Evolutionary conservation across 2,113 vertebrate genomes (phyloP), one percentile per base, ranked within the genome.

Genomic region (Gymnorhina tibicen): DNA sequence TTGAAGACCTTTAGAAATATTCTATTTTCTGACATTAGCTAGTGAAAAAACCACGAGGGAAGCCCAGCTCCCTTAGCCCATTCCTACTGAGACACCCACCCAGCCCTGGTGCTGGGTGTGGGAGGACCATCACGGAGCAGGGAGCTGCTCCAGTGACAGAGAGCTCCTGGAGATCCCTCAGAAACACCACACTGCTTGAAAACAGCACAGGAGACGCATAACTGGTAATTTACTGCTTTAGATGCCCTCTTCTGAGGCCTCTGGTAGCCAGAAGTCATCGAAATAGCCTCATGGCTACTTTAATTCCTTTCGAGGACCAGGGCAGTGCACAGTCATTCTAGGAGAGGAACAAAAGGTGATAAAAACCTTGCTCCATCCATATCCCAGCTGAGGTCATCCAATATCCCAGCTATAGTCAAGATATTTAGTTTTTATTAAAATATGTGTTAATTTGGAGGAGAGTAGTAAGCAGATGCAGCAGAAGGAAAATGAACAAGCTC

Each of bases 401-500:
- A 5, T 47, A 50, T 58, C 72, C 91, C 64, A 46, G 39, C 50
- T 63, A 12, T 30, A 41, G 63, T 26, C 4, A 5, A 66, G 52
- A 63, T 74, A 52, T 77, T 84, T 74, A 15, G 2, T 22, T 87
- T 73, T 80, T 74, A 78, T 64, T 95, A 37, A 86, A 67, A 56
- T 44, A 44, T 1, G 30, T 91, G 79, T 68, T 93, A 75, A 86
- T 94, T 81, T 75, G 68, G 68, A 60, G 68, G 68, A 60, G 62
- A 80, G 53, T 5, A 52, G 76, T 35, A 91, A 91, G 92, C 75
- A 86, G 85, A 77, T 63, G 47, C 55, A 69, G 74, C 11, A 79
- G 85, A 73, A 86, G 56, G 72, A 70, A 23, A 68, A 73, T 77
- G 64, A 52, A 55, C 39, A 30, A 94, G 50, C 79, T 83, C 87